phyloP scores from a whole-genome alignment of 2,888 invertebrate species.

The Clanis bilineata region DNA sequence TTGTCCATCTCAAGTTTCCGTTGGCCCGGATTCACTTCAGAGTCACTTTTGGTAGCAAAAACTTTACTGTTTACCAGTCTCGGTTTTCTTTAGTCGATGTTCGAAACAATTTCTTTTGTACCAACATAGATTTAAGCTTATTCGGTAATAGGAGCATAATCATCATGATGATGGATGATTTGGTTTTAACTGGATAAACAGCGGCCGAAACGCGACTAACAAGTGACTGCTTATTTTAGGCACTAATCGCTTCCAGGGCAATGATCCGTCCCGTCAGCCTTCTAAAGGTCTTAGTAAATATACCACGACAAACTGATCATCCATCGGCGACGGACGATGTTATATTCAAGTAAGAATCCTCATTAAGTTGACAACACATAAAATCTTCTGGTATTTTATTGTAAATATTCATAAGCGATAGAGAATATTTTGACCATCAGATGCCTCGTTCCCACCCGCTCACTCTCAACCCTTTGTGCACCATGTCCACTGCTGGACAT shows the following conservation, averaged over 20 bases:
- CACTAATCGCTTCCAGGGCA: background rate
- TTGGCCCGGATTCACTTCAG: constrained; percentile 2
- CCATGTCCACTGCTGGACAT: too few relatives aligned
- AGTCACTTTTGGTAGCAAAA: constrained; percentile 8
- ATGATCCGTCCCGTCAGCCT: background rate
- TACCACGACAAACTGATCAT: too few relatives aligned
- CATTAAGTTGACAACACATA: too few relatives aligned
- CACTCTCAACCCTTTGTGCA: too few relatives aligned
- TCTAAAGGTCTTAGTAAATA: too few relatives aligned
- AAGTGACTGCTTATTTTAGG: background rate
- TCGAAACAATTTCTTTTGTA: too few relatives aligned
- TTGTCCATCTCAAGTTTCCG: constrained; percentile 12
- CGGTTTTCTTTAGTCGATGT: background rate
- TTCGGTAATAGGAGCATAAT: background rate
- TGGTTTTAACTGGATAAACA: background rate
- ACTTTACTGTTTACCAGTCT: constrained; percentile 8
- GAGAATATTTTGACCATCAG: too few relatives aligned
- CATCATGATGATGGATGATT: background rate
- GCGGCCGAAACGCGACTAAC: background rate
- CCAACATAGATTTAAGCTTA: background rate
- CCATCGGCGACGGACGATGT: too few relatives aligned
- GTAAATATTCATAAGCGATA: too few relatives aligned
- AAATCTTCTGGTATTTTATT: too few relatives aligned
- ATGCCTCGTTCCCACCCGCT: too few relatives aligned
- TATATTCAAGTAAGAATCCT: too few relatives aligned